These are phyloP conservation scores for Cephonodes hylas DNA, from an alignment of 2,888 invertebrate genomes.

Conservation along the genomic window DNA sequence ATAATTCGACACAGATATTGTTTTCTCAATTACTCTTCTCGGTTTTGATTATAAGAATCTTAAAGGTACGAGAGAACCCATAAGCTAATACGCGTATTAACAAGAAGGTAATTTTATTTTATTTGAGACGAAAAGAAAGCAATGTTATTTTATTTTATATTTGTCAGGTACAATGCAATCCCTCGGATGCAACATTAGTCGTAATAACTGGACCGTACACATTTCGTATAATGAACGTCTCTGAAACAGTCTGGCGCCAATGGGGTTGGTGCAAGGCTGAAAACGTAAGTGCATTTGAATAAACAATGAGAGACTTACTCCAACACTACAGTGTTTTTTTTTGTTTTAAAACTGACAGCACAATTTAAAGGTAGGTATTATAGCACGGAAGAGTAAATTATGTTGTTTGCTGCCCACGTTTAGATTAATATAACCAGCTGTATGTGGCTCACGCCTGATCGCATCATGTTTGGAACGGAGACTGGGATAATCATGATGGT, in stretches of 20 bases:
- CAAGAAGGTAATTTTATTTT: background rate
- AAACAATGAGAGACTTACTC: background rate
- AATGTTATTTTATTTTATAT: conserved; percentile 14
- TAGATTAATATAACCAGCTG: conserved; percentile 86
- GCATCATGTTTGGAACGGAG: conserved; percentile 90
- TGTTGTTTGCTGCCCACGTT: background rate
- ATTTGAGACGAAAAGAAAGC: background rate
- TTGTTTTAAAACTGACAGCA: no score
- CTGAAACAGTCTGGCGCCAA: conserved; percentile 89
- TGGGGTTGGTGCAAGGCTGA: conserved; percentile 93
- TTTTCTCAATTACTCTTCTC: no score
- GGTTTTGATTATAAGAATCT: no score
- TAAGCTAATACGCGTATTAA: no score
- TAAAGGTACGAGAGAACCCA: no score
- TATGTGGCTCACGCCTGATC: conserved; percentile 91
- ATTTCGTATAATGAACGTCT: conserved; percentile 88
- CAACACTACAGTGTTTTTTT: background rate
- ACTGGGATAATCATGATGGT: conserved; percentile 89
- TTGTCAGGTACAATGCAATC: conserved; percentile 88
- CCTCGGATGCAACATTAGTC: conserved; percentile 87
- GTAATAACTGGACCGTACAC: conserved; percentile 84
- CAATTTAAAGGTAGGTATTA: background rate
- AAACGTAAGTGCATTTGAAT: conserved; percentile 56
- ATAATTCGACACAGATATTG: no score
- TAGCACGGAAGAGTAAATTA: background rate